Conservation (phyloP, 2,113 vertebrate genomes). For the Sander lucioperca region DNA sequence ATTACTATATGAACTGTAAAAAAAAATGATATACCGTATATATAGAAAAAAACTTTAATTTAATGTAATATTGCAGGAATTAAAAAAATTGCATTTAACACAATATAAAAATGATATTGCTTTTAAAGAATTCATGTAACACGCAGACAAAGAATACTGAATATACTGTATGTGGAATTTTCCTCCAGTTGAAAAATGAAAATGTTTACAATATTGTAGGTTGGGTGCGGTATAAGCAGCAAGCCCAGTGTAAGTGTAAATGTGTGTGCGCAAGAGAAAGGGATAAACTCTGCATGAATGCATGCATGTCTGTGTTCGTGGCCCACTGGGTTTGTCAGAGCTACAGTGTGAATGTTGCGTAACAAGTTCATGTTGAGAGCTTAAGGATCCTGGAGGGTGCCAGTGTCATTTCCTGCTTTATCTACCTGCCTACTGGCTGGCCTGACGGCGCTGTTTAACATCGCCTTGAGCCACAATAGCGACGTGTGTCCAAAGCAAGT, state of each 20-base stretch:
- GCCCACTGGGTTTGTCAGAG: slow-evolving; percentile 47
- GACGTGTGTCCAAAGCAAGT: slow-evolving; percentile 65
- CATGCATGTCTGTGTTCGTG: slow-evolving; percentile 26
- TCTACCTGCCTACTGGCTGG: slow-evolving; percentile 61
- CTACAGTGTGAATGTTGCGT: slow-evolving; percentile 60
- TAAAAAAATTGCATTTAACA: not conserved
- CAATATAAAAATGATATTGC: not conserved
- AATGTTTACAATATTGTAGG: not conserved
- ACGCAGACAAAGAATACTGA: not conserved
- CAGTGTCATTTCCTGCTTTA: slow-evolving; percentile 71
- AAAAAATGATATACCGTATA: not conserved
- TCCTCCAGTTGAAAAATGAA: not conserved
- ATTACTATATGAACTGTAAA: not conserved
- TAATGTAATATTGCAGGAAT: not conserved
- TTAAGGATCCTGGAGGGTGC: slow-evolving; percentile 70
- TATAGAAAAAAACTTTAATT: not conserved
- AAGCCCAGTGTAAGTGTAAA: slow-evolving; percentile 16
- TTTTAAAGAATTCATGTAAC: not conserved
- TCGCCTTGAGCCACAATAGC: slow-evolving; percentile 58
- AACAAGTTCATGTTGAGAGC: slow-evolving; percentile 71
- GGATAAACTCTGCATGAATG: slow-evolving; percentile 50
- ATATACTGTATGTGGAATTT: not conserved
- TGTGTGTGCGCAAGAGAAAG: slow-evolving; percentile 15
- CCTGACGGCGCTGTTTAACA: slow-evolving; percentile 52
- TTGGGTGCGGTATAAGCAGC: slow-evolving; percentile 24